Evolutionary conservation across 2,888 invertebrate species (phyloP).

Genomic region (Drosophila formosana): DNA sequence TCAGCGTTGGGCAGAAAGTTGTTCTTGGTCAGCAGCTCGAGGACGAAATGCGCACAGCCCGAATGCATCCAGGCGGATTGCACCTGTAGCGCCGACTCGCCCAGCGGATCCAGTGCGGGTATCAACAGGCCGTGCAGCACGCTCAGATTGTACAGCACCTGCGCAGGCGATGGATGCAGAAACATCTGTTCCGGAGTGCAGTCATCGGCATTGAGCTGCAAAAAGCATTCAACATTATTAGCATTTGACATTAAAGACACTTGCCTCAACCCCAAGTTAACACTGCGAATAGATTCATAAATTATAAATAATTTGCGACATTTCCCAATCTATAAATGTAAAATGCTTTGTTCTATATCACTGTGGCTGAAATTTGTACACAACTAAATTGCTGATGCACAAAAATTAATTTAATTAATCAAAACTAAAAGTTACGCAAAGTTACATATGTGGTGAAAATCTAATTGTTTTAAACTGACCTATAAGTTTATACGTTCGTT

Average conservation of each 20-base stretch:
- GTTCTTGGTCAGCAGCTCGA: slow-evolving; percentile 93
- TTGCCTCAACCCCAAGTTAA: too few relatives aligned
- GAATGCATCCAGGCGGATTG: slow-evolving; percentile 88
- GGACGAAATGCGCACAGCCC: slow-evolving; percentile 87
- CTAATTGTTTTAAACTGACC: too few relatives aligned
- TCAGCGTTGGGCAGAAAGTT: slow-evolving; percentile 93
- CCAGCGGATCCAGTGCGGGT: slow-evolving; percentile 93
- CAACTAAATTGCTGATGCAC: too few relatives aligned
- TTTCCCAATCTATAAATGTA: too few relatives aligned
- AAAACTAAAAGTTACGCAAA: too few relatives aligned
- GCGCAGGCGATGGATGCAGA: slow-evolving; percentile 90
- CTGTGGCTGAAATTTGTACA: too few relatives aligned
- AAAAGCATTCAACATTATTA: slow-evolving; percentile 6
- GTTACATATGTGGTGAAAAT: too few relatives aligned
- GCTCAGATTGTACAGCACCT: slow-evolving; percentile 91
- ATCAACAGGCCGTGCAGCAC: slow-evolving; percentile 96
- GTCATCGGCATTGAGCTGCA: slow-evolving; percentile 67
- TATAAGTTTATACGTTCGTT: too few relatives aligned
- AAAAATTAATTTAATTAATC: too few relatives aligned
- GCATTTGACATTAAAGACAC: neutral
- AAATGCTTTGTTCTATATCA: too few relatives aligned
- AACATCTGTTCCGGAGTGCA: slow-evolving; percentile 88
- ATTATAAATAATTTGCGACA: too few relatives aligned
- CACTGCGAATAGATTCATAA: too few relatives aligned
- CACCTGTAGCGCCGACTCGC: slow-evolving; percentile 88